These are phyloP conservation scores for Aphelinus certus DNA, from an alignment of 1,140 invertebrate genomes.

Conservation along the genomic window DNA sequence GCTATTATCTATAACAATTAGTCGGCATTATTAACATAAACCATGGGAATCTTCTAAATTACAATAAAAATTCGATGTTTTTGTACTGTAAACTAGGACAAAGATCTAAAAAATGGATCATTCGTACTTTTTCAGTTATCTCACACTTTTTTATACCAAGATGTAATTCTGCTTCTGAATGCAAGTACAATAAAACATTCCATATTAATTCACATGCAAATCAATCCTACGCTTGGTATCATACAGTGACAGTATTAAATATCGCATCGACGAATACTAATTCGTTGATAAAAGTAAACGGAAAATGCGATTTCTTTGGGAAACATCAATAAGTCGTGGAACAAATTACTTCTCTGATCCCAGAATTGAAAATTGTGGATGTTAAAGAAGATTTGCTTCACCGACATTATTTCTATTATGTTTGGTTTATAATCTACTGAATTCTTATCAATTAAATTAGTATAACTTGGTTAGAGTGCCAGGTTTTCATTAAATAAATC, in stretches of 20 bases:
- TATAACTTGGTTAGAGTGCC: too few relatives aligned
- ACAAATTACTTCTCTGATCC: not conserved
- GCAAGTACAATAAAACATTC: not conserved
- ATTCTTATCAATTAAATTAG: too few relatives aligned
- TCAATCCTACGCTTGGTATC: not conserved
- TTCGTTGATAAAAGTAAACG: not conserved
- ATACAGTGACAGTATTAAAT: not conserved
- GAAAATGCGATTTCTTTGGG: constrained; percentile 15
- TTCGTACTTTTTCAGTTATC: not conserved
- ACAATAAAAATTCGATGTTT: not conserved
- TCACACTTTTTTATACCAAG: not conserved
- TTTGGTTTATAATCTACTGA: too few relatives aligned
- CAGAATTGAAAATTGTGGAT: not conserved
- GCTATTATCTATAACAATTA: not conserved
- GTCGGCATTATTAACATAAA: too few relatives aligned
- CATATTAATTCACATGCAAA: not conserved
- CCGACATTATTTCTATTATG: not conserved
- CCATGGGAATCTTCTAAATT: too few relatives aligned
- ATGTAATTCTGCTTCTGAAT: not conserved
- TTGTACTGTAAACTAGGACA: constrained; percentile 4
- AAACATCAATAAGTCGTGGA: not conserved
- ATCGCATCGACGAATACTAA: not conserved
- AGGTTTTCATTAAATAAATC: not conserved
- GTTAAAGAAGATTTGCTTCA: not conserved
- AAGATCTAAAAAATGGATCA: constrained; percentile 6